Evolutionary conservation across 2,797 vertebrate species (phyloP).

Genomic region (Bradypodion pumilum): DNA sequence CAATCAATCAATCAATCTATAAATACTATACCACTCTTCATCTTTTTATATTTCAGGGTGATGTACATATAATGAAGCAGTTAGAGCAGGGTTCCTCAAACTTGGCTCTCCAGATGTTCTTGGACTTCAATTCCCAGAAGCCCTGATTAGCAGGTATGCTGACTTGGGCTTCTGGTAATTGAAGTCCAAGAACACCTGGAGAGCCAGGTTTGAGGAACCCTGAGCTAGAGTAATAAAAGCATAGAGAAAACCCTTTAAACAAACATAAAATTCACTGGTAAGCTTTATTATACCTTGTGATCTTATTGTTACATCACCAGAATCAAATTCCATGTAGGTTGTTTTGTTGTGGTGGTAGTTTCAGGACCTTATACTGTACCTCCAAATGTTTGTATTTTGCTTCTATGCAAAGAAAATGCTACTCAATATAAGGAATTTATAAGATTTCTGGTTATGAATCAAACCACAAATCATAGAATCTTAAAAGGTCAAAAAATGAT

Average conservation of each 20-base stretch:
- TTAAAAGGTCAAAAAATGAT: too few relatives aligned
- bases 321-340: constrained; percentile 24
- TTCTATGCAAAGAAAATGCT: neutral
- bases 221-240: neutral
- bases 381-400: neutral
- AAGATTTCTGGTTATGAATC: neutral
- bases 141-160: too few relatives aligned
- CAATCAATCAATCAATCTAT: too few relatives aligned
- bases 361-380: neutral
- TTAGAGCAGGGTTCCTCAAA: too few relatives aligned
- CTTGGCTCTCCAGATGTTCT: too few relatives aligned
- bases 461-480: neutral
- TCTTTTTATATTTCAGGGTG: neutral
- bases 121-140: too few relatives aligned
- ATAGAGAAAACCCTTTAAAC: neutral
- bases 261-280: neutral
- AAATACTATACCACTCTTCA: neutral
- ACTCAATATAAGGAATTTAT: neutral
- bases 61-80: neutral
- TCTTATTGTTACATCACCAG: constrained; percentile 18
- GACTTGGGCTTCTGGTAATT: too few relatives aligned
- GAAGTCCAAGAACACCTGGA: too few relatives aligned
- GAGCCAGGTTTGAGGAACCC: too few relatives aligned
- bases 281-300: neutral
- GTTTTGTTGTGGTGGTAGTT: neutral